Base-by-base conservation (phyloP, 2,888 invertebrate species). In the Myathropa florea region DNA sequence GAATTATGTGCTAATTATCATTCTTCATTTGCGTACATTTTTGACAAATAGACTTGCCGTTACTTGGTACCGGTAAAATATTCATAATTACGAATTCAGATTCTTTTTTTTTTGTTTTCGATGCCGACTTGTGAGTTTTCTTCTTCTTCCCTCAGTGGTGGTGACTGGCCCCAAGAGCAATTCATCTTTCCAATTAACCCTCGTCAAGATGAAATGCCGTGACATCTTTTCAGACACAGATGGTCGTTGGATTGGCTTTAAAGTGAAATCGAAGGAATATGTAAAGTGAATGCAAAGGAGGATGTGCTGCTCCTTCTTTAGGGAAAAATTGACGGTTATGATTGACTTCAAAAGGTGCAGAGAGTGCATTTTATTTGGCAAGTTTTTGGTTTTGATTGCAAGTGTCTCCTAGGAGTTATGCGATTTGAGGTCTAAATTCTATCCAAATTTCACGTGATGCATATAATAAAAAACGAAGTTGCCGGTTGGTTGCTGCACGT, bases 121-220 rank as follows among this genome's bases (percentile, higher is more conserved):
- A 4, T 33, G 30, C 10, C 10, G 30, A n/a, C n/a, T n/a, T 33
- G 23, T 14, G 60, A 46, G 71, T 46, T 46, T 33, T 72, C 61
- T 61, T 12, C 53, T 12, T 33, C 46, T 46, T 33, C 7, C n/a
- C 2, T 14, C 72, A 68, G 33, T 36, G 39, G 33, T 24, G 3
- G 14, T 26, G 12, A 3, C 39, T 30, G 36, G 46, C 30, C 68
- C 26, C 24, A 23, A 18, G 30, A 65, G 7, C 53, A 23, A 46
- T 65, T 46, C 65, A 77, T 77, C 77, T 63, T 30, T 33, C 39
- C 60, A 67, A 72, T 64, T 65, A 67, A 67, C 65, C 79, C 60
- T 80, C 53, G 53, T 72, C 72, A 80, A 72, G 33, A 46, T 21
- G 59, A 30, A 72, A 61, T 61, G 65, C 71, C 67, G 60, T 80